Percentiles rank a stretch among this genome's conserved stretches.
Conservation (phyloP, 2,797 vertebrate species). For the Carapus acus region DNA sequence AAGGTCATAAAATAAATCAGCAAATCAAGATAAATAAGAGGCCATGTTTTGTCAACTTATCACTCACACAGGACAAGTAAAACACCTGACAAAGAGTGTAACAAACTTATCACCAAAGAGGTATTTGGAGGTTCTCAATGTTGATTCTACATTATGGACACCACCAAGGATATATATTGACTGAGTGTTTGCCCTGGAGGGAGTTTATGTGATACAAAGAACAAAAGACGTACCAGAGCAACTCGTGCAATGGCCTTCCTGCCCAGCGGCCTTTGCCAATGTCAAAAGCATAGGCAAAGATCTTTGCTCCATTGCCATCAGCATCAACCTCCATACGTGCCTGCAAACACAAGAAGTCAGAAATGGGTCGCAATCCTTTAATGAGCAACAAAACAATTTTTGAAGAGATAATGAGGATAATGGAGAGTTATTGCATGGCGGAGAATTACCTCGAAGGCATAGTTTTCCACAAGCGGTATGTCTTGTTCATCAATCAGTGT, state of each 20-base stretch:
- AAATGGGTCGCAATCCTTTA: too few species aligned
- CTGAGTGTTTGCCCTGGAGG: not conserved
- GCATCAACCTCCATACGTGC: slow-evolving; percentile 98
- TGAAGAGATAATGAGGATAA: too few species aligned
- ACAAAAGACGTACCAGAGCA: slow-evolving; percentile 85
- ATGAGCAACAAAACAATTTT: not conserved
- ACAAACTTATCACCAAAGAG: not conserved
- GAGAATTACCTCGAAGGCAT: slow-evolving; percentile 89
- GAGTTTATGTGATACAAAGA: not conserved
- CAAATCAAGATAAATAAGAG: too few species aligned
- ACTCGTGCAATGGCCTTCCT: slow-evolving; percentile 87
- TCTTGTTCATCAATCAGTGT: slow-evolving; percentile 97
- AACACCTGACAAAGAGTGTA: too few species aligned
- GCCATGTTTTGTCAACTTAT: not conserved
- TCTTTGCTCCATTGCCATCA: slow-evolving; percentile 96
- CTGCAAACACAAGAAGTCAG: slow-evolving; percentile 56
- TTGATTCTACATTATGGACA: not conserved
- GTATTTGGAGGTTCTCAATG: not conserved
- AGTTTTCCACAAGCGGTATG: slow-evolving; percentile 97
- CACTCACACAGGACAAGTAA: not conserved
- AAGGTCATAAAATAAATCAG: too few species aligned
- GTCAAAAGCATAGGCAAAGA: slow-evolving; percentile 97
- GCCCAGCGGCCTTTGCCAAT: slow-evolving; percentile 94
- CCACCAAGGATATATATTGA: too few species aligned
- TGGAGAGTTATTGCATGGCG: too few species aligned